These are phyloP conservation scores for Smithornis capensis DNA, from an alignment of 2,113 vertebrate genomes.

Conservation along the genomic window DNA sequence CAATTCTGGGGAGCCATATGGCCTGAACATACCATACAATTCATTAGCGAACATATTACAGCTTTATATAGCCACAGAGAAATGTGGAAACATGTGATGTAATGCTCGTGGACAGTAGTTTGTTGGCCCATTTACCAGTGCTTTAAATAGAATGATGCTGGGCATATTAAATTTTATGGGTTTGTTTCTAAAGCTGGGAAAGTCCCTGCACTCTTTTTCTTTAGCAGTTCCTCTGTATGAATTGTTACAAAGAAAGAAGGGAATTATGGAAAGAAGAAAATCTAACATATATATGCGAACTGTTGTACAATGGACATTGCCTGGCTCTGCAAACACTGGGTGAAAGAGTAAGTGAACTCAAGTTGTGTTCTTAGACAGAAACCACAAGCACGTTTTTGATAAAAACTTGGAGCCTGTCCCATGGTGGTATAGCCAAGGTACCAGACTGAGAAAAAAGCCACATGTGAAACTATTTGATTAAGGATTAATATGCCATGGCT, in stretches of 20 bases:
- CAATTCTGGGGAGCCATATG: conserved; percentile 34
- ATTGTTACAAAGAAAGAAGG: not conserved
- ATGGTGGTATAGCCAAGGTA: not conserved
- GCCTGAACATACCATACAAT: conserved; percentile 31
- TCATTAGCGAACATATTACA: conserved; percentile 32
- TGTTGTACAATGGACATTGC: fast-evolving
- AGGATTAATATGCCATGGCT: not conserved
- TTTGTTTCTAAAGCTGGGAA: not conserved
- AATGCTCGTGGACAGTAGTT: conserved; percentile 61
- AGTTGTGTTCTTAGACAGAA: not conserved
- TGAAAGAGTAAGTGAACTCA: not conserved
- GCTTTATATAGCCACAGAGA: conserved; percentile 50
- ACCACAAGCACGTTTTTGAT: not conserved
- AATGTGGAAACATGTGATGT: conserved; percentile 40
- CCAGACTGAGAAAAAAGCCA: not conserved
- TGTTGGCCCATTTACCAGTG: conserved; percentile 57
- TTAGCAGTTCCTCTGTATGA: not conserved
- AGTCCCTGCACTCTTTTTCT: not conserved
- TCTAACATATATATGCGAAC: not conserved
- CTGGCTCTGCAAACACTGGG: not conserved
- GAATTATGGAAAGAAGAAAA: not conserved
- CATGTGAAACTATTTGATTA: not conserved
- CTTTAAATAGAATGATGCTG: conserved; percentile 37
- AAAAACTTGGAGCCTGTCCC: not conserved
- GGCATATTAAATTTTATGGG: not conserved